These are phyloP conservation scores for Scolopax bukidnonensis DNA, from an alignment of 2,797 vertebrate species.

Conservation along the genomic window DNA sequence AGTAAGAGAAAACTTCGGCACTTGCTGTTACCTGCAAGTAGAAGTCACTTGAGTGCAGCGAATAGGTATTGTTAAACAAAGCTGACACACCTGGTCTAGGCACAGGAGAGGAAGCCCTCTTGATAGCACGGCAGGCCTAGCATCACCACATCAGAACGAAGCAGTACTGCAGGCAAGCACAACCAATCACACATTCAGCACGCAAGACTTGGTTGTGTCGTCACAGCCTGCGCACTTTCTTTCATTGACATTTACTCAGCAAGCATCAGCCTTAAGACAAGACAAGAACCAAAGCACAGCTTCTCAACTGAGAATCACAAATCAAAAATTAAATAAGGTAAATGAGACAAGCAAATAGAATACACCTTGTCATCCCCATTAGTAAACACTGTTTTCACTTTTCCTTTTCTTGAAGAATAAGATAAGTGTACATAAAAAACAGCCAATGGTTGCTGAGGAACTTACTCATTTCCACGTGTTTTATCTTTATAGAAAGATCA, in stretches of 20 bases:
- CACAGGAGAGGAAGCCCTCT: not conserved
- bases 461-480: not conserved
- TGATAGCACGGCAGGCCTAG: rapidly evolving
- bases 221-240: not conserved
- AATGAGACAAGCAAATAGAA: not conserved
- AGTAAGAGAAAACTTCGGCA: not conserved
- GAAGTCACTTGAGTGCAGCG: not conserved
- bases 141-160: not conserved
- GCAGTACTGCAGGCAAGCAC: not conserved
- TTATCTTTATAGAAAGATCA: not conserved
- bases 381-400: not conserved
- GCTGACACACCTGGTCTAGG: not conserved
- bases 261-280: not conserved
- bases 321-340: not conserved
- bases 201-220: too few relatives aligned
- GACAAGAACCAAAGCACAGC: not conserved
- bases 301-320: not conserved
- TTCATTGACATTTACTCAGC: not conserved
- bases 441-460: not conserved
- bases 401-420: not conserved
- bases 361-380: rapidly evolving
- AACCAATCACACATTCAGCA: not conserved
- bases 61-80: not conserved
- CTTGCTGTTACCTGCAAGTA: not conserved
- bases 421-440: not conserved